A percentile compares a stretch with the other conserved stretches of the same genome.
Evolutionary conservation across 2,113 vertebrate genomes (phyloP).

Genomic region (Vulpes vulpes): DNA sequence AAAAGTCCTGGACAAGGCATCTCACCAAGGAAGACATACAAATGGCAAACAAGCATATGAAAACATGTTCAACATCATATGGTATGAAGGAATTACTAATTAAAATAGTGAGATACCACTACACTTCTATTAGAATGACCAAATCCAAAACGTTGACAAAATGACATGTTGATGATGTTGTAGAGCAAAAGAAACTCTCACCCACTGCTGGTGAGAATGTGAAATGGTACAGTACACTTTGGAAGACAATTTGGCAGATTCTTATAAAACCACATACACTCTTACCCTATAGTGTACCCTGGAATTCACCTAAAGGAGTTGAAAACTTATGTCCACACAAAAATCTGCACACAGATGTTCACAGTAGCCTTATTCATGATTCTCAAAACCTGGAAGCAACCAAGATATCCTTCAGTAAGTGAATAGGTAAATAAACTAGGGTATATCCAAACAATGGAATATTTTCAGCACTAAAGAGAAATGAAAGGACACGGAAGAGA

Average conservation of each 20-base stretch:
- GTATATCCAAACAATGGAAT: neutral
- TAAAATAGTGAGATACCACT: neutral
- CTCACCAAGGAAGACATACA: neutral
- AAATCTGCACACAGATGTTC: neutral
- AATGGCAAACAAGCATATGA: neutral
- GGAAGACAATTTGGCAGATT: neutral
- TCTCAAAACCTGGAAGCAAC: neutral
- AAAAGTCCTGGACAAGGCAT: neutral
- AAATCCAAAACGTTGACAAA: neutral
- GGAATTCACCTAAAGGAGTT: neutral
- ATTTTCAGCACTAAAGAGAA: neutral
- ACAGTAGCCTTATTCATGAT: neutral
- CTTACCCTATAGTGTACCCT: neutral
- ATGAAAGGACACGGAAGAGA: neutral
- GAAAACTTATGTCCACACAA: neutral
- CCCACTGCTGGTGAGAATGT: neutral
- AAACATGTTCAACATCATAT: neutral
- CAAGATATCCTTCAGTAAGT: neutral
- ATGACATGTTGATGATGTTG: neutral
- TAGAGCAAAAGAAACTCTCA: neutral
- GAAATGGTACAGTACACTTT: neutral
- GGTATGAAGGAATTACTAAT: neutral
- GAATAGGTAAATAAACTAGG: neutral
- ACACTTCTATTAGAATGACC: neutral
- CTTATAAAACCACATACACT: neutral